Conservation (phyloP, 2,797 vertebrate species). For the Pelochelys cantorii region DNA sequence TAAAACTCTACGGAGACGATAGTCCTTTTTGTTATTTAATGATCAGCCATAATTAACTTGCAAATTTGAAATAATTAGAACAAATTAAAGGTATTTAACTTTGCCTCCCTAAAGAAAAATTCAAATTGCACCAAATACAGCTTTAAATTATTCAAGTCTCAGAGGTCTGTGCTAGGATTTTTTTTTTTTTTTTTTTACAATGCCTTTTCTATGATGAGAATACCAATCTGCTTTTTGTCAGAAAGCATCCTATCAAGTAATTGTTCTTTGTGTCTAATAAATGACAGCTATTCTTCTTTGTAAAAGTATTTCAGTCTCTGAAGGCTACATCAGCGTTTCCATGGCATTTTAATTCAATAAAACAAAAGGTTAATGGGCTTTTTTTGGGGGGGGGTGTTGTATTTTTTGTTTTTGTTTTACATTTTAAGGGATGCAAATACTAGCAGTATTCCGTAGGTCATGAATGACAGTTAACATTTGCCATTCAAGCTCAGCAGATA, state of each 20-base stretch:
- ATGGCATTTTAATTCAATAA: conserved; percentile 88
- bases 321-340: conserved; percentile 84
- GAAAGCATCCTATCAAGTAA: conserved; percentile 85
- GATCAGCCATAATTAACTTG: conserved; percentile 90
- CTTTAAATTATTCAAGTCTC: conserved; percentile 91
- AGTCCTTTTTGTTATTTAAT: conserved; percentile 89
- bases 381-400: conserved; percentile 26
- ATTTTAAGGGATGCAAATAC: conserved; percentile 84
- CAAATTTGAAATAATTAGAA: conserved; percentile 92
- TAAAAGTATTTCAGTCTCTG: conserved; percentile 84
- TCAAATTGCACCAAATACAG: conserved; percentile 89
- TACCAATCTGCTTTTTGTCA: conserved; percentile 87
- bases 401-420: conserved; percentile 57
- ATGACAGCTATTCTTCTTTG: conserved; percentile 86
- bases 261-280: conserved; percentile 87
- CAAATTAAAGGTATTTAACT: conserved; percentile 92
- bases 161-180: conserved; percentile 82
- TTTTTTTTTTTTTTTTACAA: conserved; percentile 75
- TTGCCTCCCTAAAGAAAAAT: conserved; percentile 90
- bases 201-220: conserved; percentile 86
- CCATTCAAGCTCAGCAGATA: conserved; percentile 60
- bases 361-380: conserved; percentile 84
- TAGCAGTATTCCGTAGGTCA: conserved; percentile 77
- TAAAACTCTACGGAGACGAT: conserved; percentile 86
- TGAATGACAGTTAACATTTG: conserved; percentile 82